Percentiles rank a stretch among this genome's conserved stretches.
These are phyloP conservation scores for Microctonus brassicae DNA, from an alignment of 2,888 invertebrate genomes.

Conservation along the genomic window DNA sequence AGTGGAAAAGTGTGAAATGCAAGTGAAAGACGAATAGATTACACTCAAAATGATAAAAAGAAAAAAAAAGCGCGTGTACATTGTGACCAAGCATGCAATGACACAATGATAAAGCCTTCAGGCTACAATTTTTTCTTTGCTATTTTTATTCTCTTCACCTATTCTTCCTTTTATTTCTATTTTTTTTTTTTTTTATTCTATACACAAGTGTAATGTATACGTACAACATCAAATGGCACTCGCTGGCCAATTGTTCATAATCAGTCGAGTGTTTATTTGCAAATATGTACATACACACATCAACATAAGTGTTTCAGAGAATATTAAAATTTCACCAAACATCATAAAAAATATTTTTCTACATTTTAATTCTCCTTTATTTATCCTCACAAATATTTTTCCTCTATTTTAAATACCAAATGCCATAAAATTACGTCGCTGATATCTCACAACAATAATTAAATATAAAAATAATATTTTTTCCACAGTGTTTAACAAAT, in stretches of 20 bases:
- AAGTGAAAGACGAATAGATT: neutral
- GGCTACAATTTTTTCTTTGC: slow-evolving; percentile 19
- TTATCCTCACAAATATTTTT: too few species aligned
- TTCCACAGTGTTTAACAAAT: neutral
- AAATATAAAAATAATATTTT: too few species aligned
- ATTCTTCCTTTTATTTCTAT: neutral
- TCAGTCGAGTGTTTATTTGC: neutral
- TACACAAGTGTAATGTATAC: slow-evolving; percentile 19
- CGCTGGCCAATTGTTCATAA: slow-evolving; percentile 14
- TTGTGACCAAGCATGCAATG: slow-evolving; percentile 1
- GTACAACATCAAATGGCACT: slow-evolving; percentile 14
- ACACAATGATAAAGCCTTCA: slow-evolving; percentile 15
- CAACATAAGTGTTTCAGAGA: neutral
- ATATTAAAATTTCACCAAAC: neutral
- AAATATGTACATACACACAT: neutral
- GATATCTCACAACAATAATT: too few species aligned
- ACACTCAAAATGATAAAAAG: neutral
- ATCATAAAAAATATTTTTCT: too few species aligned
- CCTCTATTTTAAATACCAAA: too few species aligned
- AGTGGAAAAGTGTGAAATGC: slow-evolving; percentile 22
- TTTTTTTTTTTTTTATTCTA: neutral
- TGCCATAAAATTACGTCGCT: too few species aligned
- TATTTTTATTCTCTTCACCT: slow-evolving; percentile 5
- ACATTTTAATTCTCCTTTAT: too few species aligned
- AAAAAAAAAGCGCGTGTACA: slow-evolving; percentile 13